These are phyloP conservation scores for Brotula barbata DNA, from an alignment of 2,797 vertebrate genomes.

Conservation along the genomic window DNA sequence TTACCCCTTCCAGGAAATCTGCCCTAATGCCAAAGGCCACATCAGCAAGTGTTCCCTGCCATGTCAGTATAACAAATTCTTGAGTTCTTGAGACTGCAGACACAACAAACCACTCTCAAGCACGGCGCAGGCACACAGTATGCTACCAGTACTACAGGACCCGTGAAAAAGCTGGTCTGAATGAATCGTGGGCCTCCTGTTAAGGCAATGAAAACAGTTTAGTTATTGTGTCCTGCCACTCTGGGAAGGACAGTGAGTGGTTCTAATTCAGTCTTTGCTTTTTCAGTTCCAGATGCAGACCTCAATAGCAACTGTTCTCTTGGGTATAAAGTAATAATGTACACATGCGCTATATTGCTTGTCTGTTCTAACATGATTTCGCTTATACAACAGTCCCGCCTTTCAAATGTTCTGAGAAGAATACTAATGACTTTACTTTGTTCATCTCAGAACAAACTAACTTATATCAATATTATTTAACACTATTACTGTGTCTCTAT, in stretches of 20 bases:
- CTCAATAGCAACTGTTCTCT: neutral
- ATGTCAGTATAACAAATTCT: slow-evolving; percentile 36
- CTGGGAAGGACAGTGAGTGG: neutral
- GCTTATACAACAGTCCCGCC: neutral
- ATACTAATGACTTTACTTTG: neutral
- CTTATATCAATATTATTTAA: neutral
- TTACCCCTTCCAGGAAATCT: slow-evolving; percentile 23
- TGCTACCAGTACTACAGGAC: slow-evolving; percentile 69
- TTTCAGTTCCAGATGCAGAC: slow-evolving; percentile 1
- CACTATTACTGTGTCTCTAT: neutral
- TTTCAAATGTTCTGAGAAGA: neutral
- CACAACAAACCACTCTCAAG: slow-evolving; percentile 30
- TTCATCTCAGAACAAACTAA: neutral
- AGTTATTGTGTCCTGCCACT: slow-evolving; percentile 13
- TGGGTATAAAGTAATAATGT: neutral
- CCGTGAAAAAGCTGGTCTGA: slow-evolving; percentile 56
- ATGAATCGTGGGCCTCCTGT: slow-evolving; percentile 68
- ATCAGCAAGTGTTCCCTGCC: slow-evolving; percentile 32
- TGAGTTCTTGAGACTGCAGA: neutral
- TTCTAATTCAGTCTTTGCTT: slow-evolving; percentile 4
- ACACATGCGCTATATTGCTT: neutral
- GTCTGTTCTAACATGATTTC: neutral
- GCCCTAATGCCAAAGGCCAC: slow-evolving; percentile 30
- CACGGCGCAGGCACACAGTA: slow-evolving; percentile 50
- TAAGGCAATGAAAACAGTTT: slow-evolving; percentile 63